These are phyloP conservation scores for Spinus pinus DNA, from an alignment of 2,797 vertebrate genomes.

Conservation along the genomic window DNA sequence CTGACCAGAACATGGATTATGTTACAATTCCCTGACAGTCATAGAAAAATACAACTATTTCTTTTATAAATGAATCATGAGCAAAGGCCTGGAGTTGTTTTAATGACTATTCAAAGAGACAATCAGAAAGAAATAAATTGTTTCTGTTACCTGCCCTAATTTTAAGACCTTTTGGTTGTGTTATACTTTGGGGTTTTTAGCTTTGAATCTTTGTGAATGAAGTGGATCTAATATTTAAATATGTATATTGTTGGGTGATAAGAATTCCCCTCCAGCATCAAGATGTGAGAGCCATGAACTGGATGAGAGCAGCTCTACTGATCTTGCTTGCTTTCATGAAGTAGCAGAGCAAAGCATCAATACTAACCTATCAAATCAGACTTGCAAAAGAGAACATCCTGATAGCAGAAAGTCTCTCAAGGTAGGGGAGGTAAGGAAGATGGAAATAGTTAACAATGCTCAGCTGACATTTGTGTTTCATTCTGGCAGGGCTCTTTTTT, in stretches of 20 bases:
- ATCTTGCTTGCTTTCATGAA: neutral
- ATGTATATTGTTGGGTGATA: neutral
- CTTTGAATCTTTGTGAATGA: neutral
- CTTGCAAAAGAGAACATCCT: neutral
- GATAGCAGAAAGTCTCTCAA: neutral
- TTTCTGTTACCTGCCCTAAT: neutral
- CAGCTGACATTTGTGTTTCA: neutral
- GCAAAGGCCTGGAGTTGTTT: neutral
- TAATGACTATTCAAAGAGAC: neutral
- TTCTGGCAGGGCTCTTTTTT: neutral
- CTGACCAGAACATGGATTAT: neutral
- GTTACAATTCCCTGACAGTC: neutral
- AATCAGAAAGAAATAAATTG: neutral
- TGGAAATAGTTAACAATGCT: neutral
- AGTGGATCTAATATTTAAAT: neutral
- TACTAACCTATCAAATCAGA: neutral
- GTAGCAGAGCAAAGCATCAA: neutral
- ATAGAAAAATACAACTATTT: neutral
- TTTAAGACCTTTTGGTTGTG: neutral
- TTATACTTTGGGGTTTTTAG: neutral
- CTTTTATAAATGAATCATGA: neutral
- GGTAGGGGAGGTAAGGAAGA: neutral
- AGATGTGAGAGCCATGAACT: neutral
- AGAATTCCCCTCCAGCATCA: neutral
- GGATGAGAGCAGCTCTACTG: neutral